Percentiles rank a stretch among this genome's conserved stretches.
phyloP scores from a whole-genome alignment of 2,797 vertebrate species.

The Sebastes trivittatus region DNA sequence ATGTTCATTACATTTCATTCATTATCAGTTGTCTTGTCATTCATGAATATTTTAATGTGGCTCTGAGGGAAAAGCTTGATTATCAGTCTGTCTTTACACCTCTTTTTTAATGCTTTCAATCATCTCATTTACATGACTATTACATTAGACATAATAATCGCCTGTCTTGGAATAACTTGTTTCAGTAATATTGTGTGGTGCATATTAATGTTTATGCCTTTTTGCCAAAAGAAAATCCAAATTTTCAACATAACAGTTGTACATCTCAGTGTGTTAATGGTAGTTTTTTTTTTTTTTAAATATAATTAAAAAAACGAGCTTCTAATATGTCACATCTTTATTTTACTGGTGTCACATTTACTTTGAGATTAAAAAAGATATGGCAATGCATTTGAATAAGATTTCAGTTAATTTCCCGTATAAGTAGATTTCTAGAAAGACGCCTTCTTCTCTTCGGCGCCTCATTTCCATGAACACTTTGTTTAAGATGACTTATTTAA shows the following conservation, averaged over 20 bases:
- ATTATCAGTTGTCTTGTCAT: background rate
- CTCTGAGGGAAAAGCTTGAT: background rate
- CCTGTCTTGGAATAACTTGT: background rate
- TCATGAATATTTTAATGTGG: background rate
- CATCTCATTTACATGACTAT: background rate
- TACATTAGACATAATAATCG: background rate
- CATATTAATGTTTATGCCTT: background rate
- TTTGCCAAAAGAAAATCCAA: background rate
- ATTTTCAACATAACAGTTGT: background rate
- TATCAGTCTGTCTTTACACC: background rate
- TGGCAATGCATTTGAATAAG: background rate
- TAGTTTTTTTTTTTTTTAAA: background rate
- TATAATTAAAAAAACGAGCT: background rate
- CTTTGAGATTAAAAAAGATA: conserved; percentile 9
- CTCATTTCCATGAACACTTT: conserved; percentile 13
- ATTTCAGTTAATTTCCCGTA: background rate
- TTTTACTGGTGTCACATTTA: conserved; percentile 15
- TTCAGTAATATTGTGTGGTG: background rate
- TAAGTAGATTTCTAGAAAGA: background rate
- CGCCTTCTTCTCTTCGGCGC: background rate
- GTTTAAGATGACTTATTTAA: background rate
- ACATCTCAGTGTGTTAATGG: background rate
- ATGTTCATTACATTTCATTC: background rate
- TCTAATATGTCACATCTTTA: background rate
- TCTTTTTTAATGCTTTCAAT: background rate